Evolutionary conservation across 1,140 invertebrate genomes (phyloP), one percentile per base, ranked within the genome.

Genomic region (Heliconius melpomene): DNA sequence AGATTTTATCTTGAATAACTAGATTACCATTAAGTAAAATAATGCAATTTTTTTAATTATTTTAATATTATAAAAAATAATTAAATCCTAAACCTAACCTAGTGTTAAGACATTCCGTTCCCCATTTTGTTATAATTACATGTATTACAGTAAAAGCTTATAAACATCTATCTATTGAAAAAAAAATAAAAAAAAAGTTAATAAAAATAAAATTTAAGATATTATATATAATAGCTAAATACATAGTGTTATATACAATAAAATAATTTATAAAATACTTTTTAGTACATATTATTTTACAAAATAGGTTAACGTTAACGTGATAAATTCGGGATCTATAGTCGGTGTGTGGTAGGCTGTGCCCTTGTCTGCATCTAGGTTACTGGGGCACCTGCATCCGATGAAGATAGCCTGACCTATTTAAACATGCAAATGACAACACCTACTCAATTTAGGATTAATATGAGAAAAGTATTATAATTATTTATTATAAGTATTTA

Each of bases 361-460:
- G 86, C 85, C 85, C 87, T 87, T 87, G 81, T 46, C 54, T 85
- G 84, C 82, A 92, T 87, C 83, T 92, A 86, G 91, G 91, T 91
- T 85, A 91, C 83, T 84, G 73, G 89, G 88, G 72, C 88, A 85
- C 79, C 72, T 90, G 89, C 89, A 91, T 86, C 88, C 89, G 79
- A 84, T 78, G 81, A 83, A 80, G 83, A 85, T 87, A 79, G 79
- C 89, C 90, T 91, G 90, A 91, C 91, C 91, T 86, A 91, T 92
- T 88, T 87, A 79, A 78, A 83, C 74, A 85, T 85, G 85, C 83
- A 88, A 90, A 90, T 87, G 88, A 66, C 60, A 29, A 66, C 26
- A 66, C 23, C 23, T 66, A 66, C 13, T 11, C 11, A 66, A 29
- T 66, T 13, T 29, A 16, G 11, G 16, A 13, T 29, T 66, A 66